Percentiles rank a stretch among this genome's conserved stretches.
These are phyloP conservation scores for Vicugna pacos DNA, from an alignment of 2,113 vertebrate species.

Conservation along the genomic window DNA sequence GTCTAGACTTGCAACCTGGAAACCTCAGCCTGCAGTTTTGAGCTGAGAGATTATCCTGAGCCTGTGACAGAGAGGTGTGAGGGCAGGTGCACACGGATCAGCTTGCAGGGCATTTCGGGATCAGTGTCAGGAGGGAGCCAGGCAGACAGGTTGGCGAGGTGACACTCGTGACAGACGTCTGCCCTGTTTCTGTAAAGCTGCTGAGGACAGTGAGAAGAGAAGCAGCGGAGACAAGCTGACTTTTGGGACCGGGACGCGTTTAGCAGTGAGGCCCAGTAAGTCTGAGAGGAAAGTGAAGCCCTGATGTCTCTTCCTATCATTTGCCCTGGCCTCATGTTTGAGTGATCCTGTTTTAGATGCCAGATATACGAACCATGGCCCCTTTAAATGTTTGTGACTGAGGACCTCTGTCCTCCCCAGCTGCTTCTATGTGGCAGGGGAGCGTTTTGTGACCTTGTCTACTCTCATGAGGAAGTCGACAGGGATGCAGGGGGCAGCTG, in stretches of 20 bases:
- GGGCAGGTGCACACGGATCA: background rate
- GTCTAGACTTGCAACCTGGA: conserved; percentile 12
- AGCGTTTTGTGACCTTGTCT: background rate
- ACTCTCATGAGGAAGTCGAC: background rate
- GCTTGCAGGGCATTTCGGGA: background rate
- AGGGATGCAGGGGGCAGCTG: background rate
- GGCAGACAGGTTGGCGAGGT: background rate
- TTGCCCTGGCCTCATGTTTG: rapidly evolving
- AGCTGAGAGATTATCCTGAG: background rate
- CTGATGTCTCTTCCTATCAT: conserved; percentile 43
- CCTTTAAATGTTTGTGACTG: conserved; percentile 16
- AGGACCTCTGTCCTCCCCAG: background rate
- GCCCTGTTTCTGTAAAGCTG: conserved; percentile 69
- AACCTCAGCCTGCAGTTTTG: background rate
- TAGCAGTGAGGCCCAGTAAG: conserved; percentile 75
- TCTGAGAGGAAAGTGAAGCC: conserved; percentile 37
- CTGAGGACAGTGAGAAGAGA: conserved; percentile 40
- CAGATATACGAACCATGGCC: background rate
- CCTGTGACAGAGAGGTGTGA: background rate
- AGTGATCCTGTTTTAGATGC: background rate
- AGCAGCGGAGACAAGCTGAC: background rate
- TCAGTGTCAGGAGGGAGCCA: background rate
- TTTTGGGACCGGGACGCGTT: conserved; percentile 55
- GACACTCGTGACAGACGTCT: background rate
- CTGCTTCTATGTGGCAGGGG: background rate